Evolutionary conservation across 2,113 vertebrate genomes (phyloP).

Genomic region (Gopherus flavomarginatus): DNA sequence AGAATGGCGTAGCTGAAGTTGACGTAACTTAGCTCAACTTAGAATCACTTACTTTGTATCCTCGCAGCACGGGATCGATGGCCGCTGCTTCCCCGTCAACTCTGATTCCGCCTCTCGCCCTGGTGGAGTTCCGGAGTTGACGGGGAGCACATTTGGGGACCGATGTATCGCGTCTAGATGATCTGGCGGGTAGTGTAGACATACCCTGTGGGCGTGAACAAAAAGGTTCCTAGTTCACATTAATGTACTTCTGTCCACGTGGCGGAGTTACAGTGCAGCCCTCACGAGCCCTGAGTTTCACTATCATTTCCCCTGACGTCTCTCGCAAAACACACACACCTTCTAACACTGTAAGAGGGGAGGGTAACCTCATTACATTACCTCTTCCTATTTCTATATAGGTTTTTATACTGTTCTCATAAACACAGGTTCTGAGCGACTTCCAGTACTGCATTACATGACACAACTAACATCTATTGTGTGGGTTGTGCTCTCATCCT

Average conservation of each 20-base stretch:
- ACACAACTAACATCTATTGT: not conserved
- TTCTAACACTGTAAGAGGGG: not conserved
- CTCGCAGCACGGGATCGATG: no score
- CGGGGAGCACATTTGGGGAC: no score
- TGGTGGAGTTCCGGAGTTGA: no score
- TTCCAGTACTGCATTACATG: not conserved
- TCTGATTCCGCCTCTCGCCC: no score
- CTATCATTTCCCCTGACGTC: not conserved
- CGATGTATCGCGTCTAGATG: no score
- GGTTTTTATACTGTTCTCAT: not conserved
- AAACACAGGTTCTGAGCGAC: not conserved
- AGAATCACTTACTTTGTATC: no score
- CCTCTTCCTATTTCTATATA: not conserved
- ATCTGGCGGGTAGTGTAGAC: no score
- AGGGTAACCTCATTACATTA: not conserved
- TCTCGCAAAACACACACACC: not conserved
- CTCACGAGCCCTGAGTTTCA: not conserved
- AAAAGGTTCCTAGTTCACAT: not conserved
- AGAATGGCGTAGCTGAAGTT: no score
- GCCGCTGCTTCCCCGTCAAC: no score
- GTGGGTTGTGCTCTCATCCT: not conserved
- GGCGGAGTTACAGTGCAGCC: not conserved
- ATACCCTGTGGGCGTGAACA: not conserved
- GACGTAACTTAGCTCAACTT: no score
- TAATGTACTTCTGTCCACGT: no score